Conservation (phyloP, 1,140 invertebrate genomes). For the Bombus polaris region DNA sequence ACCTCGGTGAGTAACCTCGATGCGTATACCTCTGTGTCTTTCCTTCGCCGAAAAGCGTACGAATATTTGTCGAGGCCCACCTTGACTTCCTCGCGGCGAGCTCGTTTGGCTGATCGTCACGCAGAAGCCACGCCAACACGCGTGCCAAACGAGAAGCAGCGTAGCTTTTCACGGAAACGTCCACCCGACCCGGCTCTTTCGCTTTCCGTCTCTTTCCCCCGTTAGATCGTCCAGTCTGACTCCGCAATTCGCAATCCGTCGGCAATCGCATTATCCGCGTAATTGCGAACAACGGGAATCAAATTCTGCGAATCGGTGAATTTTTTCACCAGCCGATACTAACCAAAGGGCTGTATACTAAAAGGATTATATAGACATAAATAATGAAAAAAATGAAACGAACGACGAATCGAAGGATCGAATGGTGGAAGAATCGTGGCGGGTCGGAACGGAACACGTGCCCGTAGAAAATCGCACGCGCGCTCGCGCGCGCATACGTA, state of each 20-base stretch:
- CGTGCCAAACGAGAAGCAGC: background rate
- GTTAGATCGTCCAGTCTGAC: no score
- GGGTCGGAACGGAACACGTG: slow-evolving; percentile 40
- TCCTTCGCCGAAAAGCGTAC: background rate
- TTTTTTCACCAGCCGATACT: accelerated
- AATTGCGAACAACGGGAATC: no score
- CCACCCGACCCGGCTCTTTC: no score
- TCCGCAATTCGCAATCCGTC: accelerated
- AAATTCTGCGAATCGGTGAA: no score
- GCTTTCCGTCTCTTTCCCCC: no score
- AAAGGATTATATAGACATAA: accelerated
- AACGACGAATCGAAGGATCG: background rate
- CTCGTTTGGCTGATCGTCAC: background rate
- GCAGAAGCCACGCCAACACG: background rate
- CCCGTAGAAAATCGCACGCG: no score
- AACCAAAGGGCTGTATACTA: accelerated
- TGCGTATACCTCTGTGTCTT: background rate
- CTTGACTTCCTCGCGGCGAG: slow-evolving; percentile 1
- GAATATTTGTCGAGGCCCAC: background rate
- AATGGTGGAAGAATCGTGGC: background rate
- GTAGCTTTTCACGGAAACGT: background rate
- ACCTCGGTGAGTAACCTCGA: background rate
- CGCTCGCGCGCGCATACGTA: slow-evolving; percentile 8
- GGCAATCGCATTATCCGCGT: no score
- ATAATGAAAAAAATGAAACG: accelerated